These are phyloP conservation scores for Sceliomorpha sp. DNA, from an alignment of 2,888 invertebrate species.

Conservation along the genomic window DNA sequence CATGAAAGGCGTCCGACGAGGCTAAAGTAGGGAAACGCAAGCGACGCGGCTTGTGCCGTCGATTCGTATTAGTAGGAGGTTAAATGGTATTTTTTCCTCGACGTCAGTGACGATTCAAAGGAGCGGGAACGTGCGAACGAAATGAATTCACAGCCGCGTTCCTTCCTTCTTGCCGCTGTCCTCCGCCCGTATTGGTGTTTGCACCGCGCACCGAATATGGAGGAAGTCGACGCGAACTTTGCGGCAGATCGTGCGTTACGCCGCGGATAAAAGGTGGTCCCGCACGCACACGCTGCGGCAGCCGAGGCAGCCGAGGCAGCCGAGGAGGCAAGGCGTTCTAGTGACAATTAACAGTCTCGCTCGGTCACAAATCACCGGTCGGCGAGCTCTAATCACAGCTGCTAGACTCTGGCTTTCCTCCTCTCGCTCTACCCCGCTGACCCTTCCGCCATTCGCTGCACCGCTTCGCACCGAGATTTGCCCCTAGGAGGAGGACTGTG, in stretches of 20 bases:
- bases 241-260: slow-evolving; percentile 23
- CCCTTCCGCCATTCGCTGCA: not conserved
- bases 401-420: slow-evolving; percentile 26
- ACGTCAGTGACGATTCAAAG: slow-evolving; percentile 54
- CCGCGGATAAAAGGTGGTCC: slow-evolving; percentile 63
- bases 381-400: slow-evolving; percentile 73
- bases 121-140: slow-evolving; percentile 45
- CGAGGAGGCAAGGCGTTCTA: slow-evolving; percentile 61
- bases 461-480: slow-evolving; percentile 9
- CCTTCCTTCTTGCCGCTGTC: slow-evolving; percentile 17
- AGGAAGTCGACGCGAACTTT: slow-evolving; percentile 7
- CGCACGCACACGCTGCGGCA: slow-evolving; percentile 44
- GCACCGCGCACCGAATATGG: slow-evolving; percentile 44
- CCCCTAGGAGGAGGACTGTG: slow-evolving; percentile 8
- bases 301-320: slow-evolving; percentile 34
- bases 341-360: slow-evolving; percentile 75
- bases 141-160: slow-evolving; percentile 37
- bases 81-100: slow-evolving; percentile 44
- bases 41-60: slow-evolving; percentile 14
- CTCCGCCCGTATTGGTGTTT: slow-evolving; percentile 9
- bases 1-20: slow-evolving; percentile 28
- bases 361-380: slow-evolving; percentile 73
- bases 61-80: slow-evolving; percentile 45
- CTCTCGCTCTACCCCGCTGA: slow-evolving; percentile 10
- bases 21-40: slow-evolving; percentile 2